Evolutionary conservation across 2,113 vertebrate genomes (phyloP).

Genomic region (Pungitius pungitius): DNA sequence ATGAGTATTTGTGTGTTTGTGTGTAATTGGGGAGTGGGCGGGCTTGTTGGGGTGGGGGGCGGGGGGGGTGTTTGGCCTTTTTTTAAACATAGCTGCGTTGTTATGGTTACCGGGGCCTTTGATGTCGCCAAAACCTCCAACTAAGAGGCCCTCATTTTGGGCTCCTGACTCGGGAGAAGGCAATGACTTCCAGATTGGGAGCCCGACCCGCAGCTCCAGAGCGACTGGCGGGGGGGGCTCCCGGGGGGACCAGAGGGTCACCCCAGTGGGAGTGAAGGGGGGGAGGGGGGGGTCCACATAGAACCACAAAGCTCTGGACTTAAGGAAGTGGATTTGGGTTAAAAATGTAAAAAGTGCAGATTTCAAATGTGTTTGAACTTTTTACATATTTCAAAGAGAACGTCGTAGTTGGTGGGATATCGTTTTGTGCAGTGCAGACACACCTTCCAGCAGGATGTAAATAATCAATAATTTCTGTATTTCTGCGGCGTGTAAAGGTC

Average conservation of each 20-base stretch:
- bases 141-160: slow-evolving; percentile 81
- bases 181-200: slow-evolving; percentile 80
- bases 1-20: slow-evolving; percentile 21
- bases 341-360: not conserved
- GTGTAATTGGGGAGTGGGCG: slow-evolving; percentile 64
- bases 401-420: too few species aligned
- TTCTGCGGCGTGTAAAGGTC: too few species aligned
- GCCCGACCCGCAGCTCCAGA: slow-evolving; percentile 39
- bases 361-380: too few species aligned
- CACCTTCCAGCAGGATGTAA: too few species aligned
- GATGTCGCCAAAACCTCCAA: slow-evolving; percentile 81
- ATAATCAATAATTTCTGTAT: too few species aligned
- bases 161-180: slow-evolving; percentile 66
- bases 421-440: too few species aligned
- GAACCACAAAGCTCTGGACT: not conserved
- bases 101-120: slow-evolving; percentile 82
- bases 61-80: slow-evolving; percentile 62
- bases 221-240: slow-evolving; percentile 49
- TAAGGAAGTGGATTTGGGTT: not conserved
- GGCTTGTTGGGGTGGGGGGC: slow-evolving; percentile 47
- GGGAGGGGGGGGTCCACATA: not conserved
- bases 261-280: not conserved
- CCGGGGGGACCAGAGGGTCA: slow-evolving; percentile 22
- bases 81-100: slow-evolving; percentile 81
- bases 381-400: too few species aligned